Evolutionary conservation across 2,888 invertebrate genomes (phyloP), one percentile per base, ranked within the genome.

Genomic region (Sicus ferrugineus): DNA sequence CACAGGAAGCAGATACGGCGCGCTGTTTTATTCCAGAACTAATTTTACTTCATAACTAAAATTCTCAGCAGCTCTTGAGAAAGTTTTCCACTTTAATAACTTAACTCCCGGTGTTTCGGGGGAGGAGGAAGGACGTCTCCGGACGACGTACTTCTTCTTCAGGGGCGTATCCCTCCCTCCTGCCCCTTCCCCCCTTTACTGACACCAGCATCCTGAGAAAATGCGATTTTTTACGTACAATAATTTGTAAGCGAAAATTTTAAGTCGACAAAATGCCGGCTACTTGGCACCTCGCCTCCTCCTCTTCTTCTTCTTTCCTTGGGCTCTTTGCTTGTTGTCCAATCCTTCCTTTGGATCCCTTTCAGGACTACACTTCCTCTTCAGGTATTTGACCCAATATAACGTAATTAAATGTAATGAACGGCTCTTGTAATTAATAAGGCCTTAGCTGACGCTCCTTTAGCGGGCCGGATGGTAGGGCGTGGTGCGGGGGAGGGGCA

Each of bases 341-440:
- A 14, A 42, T 42, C 16, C 42, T 9, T 0, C 42, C n/a, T n/a
- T 42, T 42, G 42, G 11, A 42, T 3, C 1, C n/a, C 42, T 14
- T 42, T 4, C 16, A n/a, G 16, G n/a, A n/a, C 16, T 16, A n/a
- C 14, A 14, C n/a, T 42, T 4, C 4, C 42, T 42, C 28, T 31
- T 31, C 38, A 59, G 62, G 50, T 67, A 63, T 68, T 68, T 72
- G 72, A 72, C 72, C 72, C 67, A 69, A 68, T 70, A 67, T 72
- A 77, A 77, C 76, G 76, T 77, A 79, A 79, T 79, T 79, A 79
- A 77, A 77, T 71, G 75, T 79, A 79, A 79, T 79, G 78, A 79
- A 79, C 78, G 75, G 77, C 76, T 76, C 77, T 76, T 76, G 76
- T 77, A 77, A 79, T 78, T 79, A 78, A 78, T 78, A 78, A 78